phyloP scores from a whole-genome alignment of 2,888 invertebrate species.

The Elmis aenea region DNA sequence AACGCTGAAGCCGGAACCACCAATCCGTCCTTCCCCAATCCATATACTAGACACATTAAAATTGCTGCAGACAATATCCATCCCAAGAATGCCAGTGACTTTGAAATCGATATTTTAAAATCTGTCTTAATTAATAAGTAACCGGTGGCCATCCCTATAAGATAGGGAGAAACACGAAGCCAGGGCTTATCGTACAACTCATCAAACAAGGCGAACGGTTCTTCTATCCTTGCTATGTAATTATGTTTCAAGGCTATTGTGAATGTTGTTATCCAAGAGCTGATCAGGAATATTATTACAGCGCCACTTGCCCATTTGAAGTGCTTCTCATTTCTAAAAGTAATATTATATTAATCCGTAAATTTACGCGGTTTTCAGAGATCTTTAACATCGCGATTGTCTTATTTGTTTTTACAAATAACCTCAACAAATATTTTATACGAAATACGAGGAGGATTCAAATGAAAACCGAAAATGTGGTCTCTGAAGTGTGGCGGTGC shows the following conservation, averaged over 20 bases:
- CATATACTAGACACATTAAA: constrained; percentile 61
- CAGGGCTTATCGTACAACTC: constrained; percentile 80
- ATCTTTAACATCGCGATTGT: too few species aligned
- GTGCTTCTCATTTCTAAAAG: constrained; percentile 50
- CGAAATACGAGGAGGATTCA: too few species aligned
- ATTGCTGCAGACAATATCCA: constrained; percentile 59
- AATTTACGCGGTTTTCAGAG: constrained; percentile 10
- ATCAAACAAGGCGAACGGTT: constrained; percentile 79
- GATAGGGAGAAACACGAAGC: constrained; percentile 75
- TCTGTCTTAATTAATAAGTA: constrained; percentile 66
- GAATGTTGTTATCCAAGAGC: constrained; percentile 73
- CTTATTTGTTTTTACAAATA: too few species aligned
- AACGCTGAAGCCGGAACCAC: constrained; percentile 63
- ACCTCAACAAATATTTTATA: too few species aligned
- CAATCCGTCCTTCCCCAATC: constrained; percentile 62
- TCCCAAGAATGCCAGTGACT: constrained; percentile 52
- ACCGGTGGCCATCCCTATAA: constrained; percentile 72
- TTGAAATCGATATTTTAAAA: constrained; percentile 57
- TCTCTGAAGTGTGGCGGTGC: too few species aligned
- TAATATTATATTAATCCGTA: constrained; percentile 2
- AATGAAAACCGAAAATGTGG: too few species aligned
- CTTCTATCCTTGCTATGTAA: constrained; percentile 69
- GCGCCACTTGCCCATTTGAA: constrained; percentile 58
- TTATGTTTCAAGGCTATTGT: constrained; percentile 69
- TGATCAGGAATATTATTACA: constrained; percentile 57